Evolutionary conservation across 2,888 invertebrate genomes (phyloP), one percentile per base, ranked within the genome.

Genomic region (Leptinotarsa haldemani): DNA sequence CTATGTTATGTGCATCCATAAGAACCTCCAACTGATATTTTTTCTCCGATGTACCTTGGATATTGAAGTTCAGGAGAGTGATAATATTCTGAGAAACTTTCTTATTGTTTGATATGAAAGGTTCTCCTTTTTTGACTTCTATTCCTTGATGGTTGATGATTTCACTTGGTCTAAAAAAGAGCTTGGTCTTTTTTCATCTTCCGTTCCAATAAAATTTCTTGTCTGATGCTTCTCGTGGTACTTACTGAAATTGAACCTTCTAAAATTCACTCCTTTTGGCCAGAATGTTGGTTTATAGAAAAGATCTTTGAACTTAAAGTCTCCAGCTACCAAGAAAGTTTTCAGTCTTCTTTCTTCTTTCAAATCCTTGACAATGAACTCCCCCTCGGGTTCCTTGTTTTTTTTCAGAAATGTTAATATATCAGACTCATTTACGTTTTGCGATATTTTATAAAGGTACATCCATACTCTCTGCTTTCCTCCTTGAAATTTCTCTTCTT

Each of bases 301-400:
- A 50, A 50, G 16, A n/a, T 50, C 50, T 50, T 50, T 50, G 50
- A 50, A 50, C n/a, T 50, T 50, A 50, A 50, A 50, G 50, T 50
- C 50, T 50, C 50, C 50, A 50, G 50, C 50, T 16, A 50, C 50
- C 50, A 50, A 16, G n/a, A 50, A 50, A 50, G 50, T 50, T 50
- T 50, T 50, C 13, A 50, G 50, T 50, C 50, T 50, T n/a, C 50
- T n/a, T 15, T 50, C 5, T 50, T 50, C 50, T n/a, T 50, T 50
- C 50, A 50, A 50, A n/a, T 50, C 50, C n/a, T 50, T 50, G 15
- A 50, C 50, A n/a, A 50, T n/a, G 50, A 50, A 50, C 4, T 50
- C 50, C 50, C n/a, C n/a, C n/a, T 50, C n/a, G 50, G 16, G 15
- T 50, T 50, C 50, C 15, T n/a, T 50, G n/a, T 50, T 50, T 50